Percentiles rank a stretch among this genome's conserved stretches.
Evolutionary conservation across 2,888 invertebrate species (phyloP).

Genomic region (Branchipolynoe longqiensis): DNA sequence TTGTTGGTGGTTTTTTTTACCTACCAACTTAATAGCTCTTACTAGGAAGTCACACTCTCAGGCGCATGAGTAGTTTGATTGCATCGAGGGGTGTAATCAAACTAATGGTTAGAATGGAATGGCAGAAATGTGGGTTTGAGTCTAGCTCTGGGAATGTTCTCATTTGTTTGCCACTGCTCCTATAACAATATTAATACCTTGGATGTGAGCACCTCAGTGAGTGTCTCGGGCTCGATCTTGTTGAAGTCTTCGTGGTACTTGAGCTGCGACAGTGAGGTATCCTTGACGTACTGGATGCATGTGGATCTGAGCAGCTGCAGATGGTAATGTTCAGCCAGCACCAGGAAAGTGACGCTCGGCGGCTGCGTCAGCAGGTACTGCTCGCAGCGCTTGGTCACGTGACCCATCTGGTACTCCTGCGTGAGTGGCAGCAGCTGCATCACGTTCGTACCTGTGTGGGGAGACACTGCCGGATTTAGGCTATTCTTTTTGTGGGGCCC

Average conservation of each 20-base stretch:
- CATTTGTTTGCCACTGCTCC: too few relatives aligned
- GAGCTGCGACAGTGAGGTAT: slow-evolving; percentile 10
- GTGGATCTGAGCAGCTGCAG: neutral
- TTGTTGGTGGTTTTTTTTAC: too few relatives aligned
- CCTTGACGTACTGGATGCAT: slow-evolving; percentile 38
- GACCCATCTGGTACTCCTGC: slow-evolving; percentile 8
- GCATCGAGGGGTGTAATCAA: too few relatives aligned
- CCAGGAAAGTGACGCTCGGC: slow-evolving; percentile 1
- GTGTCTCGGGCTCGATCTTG: neutral
- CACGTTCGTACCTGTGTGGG: slow-evolving; percentile 14
- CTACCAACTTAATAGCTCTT: too few relatives aligned
- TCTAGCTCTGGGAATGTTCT: too few relatives aligned
- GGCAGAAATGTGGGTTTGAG: too few relatives aligned
- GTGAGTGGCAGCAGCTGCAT: slow-evolving; percentile 31
- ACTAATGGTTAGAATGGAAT: too few relatives aligned
- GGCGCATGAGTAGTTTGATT: too few relatives aligned
- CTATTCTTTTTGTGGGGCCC: too few relatives aligned
- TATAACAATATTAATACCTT: too few relatives aligned
- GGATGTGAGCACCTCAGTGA: slow-evolving; percentile 18
- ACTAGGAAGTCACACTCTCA: too few relatives aligned
- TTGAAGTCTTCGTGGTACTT: slow-evolving; percentile 1
- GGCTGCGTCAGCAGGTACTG: slow-evolving; percentile 2
- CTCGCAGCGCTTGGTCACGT: slow-evolving; percentile 17
- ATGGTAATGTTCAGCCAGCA: slow-evolving; percentile 22
- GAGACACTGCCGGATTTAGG: too few relatives aligned